Conservation (phyloP, 2,797 vertebrate species). For the Graptemys geographica region DNA sequence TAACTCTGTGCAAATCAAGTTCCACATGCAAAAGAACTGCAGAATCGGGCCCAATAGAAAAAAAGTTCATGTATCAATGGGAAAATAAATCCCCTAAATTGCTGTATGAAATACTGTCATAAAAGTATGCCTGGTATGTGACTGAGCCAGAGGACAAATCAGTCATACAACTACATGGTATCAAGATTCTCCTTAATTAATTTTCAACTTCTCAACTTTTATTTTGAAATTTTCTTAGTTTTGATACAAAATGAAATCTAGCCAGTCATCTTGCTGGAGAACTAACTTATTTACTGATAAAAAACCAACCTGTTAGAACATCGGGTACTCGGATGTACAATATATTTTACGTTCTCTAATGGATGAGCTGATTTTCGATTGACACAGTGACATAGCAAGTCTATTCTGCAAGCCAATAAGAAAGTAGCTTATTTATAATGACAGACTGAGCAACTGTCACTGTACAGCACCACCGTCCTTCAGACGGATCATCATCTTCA, state of each 20-base stretch:
- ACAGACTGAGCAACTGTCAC: accelerated
- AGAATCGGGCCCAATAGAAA: not conserved
- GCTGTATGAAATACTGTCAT: accelerated
- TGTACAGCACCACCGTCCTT: accelerated
- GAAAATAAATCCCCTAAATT: accelerated
- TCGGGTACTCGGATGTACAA: accelerated
- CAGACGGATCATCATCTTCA: not conserved
- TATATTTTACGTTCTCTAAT: accelerated
- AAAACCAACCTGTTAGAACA: not conserved
- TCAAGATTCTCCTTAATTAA: accelerated
- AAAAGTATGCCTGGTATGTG: accelerated
- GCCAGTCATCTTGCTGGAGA: not conserved
- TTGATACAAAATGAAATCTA: not conserved
- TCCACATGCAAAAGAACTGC: accelerated
- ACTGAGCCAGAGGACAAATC: not conserved
- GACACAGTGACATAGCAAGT: not conserved
- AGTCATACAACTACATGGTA: not conserved
- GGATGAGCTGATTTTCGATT: not conserved
- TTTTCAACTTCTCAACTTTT: not conserved
- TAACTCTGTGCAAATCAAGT: not conserved
- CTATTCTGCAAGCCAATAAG: not conserved
- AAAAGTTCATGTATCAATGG: accelerated
- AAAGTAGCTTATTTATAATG: not conserved
- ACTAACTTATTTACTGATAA: not conserved
- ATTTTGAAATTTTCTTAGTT: not conserved